Base-by-base conservation (phyloP, 2,797 vertebrate species). In the Perodicticus potto region DNA sequence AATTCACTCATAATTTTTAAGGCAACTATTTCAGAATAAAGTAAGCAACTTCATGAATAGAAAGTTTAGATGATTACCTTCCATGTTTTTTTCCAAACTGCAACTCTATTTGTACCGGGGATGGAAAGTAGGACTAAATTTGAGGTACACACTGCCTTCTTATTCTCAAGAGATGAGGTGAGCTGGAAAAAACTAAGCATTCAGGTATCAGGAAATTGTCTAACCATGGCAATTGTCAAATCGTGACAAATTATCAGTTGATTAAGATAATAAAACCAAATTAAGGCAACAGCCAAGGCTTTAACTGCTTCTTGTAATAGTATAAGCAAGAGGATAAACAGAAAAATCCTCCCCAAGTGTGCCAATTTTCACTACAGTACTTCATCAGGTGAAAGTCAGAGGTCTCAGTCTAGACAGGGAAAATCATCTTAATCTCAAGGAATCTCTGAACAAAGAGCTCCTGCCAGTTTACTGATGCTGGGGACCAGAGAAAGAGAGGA, bases 191-290 rank as follows among this genome's bases (percentile, higher is more conserved):
- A 80, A 27, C 53, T 53, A 65, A 94, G 29, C 32, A 78, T 12
- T 73, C 43, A 8, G 5, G 22, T 57, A 37, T 80, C 9, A 81
- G 40, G 34, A 10, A 80, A 70, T 34, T 70, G n/a, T 70, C n/a
- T 27, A 34, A 55, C 43, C 1, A 14, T 4, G 13, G 45, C 19
- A 67, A 89, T 1, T 78, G 40, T 67, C 63, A 69, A 80, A 55
- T 25, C 25, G n/a, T 27, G 9, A 70, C 49, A 57, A 59, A 4
- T 27, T 70, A 27, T 17, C 5, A 45, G 13, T n/a, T 0, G 0
- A 53, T 67, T 59, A 59, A 84, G 65, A 78, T 3, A 40, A 40
- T 45, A 76, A 70, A 4, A 4, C 45, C 17, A 65, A 78, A 67
- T 72, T 40, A 78, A 84, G 29, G 17, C 20, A 88, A 40, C 1